Evolutionary conservation across 2,113 vertebrate genomes (phyloP), one percentile per base, ranked within the genome.

Genomic region (Pithys albifrons): DNA sequence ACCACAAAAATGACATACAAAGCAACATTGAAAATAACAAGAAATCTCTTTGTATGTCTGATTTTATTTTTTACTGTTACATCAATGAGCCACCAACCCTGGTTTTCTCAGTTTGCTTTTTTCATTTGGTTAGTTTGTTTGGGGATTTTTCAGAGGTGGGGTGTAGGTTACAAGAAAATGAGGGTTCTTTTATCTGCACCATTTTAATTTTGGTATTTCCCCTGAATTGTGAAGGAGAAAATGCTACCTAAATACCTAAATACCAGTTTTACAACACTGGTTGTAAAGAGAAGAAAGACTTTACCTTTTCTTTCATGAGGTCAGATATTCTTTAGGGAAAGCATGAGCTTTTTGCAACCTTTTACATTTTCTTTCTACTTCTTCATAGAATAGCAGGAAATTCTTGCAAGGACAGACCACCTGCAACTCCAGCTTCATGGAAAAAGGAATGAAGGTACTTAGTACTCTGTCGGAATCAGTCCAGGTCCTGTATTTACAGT

Each of bases 1-100:
- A 75, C 92, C 90, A 97, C 95, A 95, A 97, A 97, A 97, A 95
- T 96, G 96, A 96, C 91, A 72, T 79, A 96, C 35, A 0, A 39
- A 93, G 43, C 31, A 74, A 51, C 37, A 83, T 33, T 78, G 94
- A 92, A 95, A 91, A 83, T 64, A 97, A 95, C 64, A 87, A 88
- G 82, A 93, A 86, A 93, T 87, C 86, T 84, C 80, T 94, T 8
- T 0, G 43, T 67, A 74, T 57, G 43, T 39, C 73, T 81, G 67
- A 78, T 61, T 84, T 52, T 55, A 28, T 43, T 43, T 83, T 95
- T 93, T 84, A 93, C 37, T 96, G 81, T 67, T 93, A 83, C 55
- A 77, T 96, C 93, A 94, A 92, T 93, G 91, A 87, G 12, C 25
- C 59, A 91, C n/a, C 31, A 92, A 46, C 16, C 24, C 19, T 37